Base-by-base conservation (phyloP, 2,113 vertebrate genomes). In the Atractosteus spatula region DNA sequence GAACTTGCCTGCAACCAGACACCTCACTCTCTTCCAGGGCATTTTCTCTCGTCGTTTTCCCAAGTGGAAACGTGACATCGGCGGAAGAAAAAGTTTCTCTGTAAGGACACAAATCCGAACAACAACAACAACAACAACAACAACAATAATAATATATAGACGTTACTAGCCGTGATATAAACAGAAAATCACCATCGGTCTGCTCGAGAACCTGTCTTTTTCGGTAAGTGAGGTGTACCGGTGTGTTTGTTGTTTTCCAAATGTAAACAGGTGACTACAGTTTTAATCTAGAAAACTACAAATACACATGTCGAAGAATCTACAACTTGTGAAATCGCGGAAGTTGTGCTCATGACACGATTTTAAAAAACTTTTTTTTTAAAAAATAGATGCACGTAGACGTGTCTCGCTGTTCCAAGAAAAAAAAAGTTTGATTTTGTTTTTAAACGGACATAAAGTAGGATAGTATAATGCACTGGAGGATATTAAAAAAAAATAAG, bases 21-120 rank as follows among this genome's bases (percentile, higher is more conserved):
- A 3, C 41, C 12, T 47, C 11, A 55, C 41, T 56, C 55, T 7
- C 3, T 11, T 13, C 41, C 17, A 13, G 7, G 29, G 8, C 11
- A 13, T 55, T 57, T 56, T 41, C 13, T 54, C 11, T 8, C 14
- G 16, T 10, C 8, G 8, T 12, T 54, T 29, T 44, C 43, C 3
- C 29, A 3, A 69, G 42, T 56, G 54, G 29, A 57, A 7, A 67
- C 44, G 51, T 69, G 55, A 57, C 68, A 57, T 14, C 41, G 7
- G 55, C 55, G 68, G 68, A 59, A 69, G 68, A 69, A 69, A 69
- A 17, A 14, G 47, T 69, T 29, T 69, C 55, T 42, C 1, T 3
- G 8, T 6, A 17, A n/a, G n/a, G 65, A 67, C 42, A 16, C n/a
- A 29, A 67, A 66, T 66, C 29, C 54, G n/a, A 17, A 16, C 14